phyloP scores from a whole-genome alignment of 2,113 vertebrate genomes.

The Struthio camelus region DNA sequence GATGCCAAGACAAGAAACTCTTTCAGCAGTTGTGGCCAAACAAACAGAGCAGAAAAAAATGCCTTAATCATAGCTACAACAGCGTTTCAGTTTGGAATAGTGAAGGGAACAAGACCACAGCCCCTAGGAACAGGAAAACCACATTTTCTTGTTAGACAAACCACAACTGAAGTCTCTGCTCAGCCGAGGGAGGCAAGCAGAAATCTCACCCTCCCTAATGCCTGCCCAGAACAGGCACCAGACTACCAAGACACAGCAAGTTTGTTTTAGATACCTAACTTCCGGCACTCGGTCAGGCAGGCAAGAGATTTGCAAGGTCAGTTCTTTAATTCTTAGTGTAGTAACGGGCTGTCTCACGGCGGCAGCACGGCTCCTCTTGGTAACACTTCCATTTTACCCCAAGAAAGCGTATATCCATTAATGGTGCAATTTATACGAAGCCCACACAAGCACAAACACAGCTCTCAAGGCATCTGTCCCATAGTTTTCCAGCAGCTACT shows the following conservation, averaged over 20 bases:
- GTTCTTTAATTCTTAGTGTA: background rate
- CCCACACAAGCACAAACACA: background rate
- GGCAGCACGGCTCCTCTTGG: background rate
- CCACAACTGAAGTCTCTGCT: background rate
- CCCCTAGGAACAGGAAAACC: conserved; percentile 32
- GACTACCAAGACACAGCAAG: rapidly evolving
- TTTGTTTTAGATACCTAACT: conserved; percentile 1
- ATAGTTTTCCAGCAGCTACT: background rate
- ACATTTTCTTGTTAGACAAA: conserved; percentile 35
- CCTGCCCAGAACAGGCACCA: rapidly evolving
- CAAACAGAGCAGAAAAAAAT: conserved; percentile 36
- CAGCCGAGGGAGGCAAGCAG: rapidly evolving
- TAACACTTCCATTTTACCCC: background rate
- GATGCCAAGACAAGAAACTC: background rate
- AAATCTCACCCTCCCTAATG: background rate
- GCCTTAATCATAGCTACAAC: background rate
- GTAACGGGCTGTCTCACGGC: background rate
- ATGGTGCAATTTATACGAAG: background rate
- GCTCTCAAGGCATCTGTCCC: background rate
- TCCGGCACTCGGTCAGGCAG: background rate
- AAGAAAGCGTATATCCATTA: background rate
- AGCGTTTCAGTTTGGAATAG: background rate
- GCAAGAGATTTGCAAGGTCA: background rate
- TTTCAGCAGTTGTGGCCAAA: background rate
- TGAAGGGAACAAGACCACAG: background rate